Evolutionary conservation across 2,797 vertebrate species (phyloP).

Genomic region (Rallus crepitans): DNA sequence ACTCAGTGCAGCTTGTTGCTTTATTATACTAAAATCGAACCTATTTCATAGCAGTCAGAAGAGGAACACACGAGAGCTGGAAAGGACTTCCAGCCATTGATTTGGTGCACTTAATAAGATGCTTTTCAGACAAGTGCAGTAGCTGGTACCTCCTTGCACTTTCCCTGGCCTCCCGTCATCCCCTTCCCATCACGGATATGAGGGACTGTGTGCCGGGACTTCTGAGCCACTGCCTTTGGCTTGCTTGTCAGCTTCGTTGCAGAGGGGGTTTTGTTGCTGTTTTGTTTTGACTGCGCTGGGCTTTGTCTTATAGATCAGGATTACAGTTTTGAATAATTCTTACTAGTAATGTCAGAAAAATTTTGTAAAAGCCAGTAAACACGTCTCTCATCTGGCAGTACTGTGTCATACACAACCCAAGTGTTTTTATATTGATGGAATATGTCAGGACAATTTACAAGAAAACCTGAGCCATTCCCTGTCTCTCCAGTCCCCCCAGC

Average conservation of each 20-base stretch:
- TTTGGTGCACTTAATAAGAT: not conserved
- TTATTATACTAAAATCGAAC: not conserved
- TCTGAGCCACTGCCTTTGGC: not conserved
- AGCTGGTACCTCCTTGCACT: not conserved
- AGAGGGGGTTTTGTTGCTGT: not conserved
- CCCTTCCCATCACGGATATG: accelerated
- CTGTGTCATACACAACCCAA: not conserved
- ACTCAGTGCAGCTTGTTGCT: not conserved
- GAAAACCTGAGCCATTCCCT: not conserved
- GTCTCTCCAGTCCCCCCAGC: not conserved
- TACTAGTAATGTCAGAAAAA: slow-evolving; percentile 1
- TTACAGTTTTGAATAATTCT: not conserved
- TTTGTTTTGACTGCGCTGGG: not conserved
- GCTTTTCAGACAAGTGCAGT: not conserved
- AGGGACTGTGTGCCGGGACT: not conserved
- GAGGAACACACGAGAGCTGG: not conserved
- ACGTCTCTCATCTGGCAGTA: not conserved
- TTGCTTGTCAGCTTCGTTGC: not conserved
- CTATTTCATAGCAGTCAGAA: not conserved
- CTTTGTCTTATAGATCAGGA: slow-evolving; percentile 14
- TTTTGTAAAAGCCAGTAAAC: not conserved
- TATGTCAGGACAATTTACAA: not conserved
- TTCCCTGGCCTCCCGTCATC: not conserved
- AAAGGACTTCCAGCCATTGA: not conserved
- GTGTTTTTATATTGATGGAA: not conserved